phyloP scores from a whole-genome alignment of 2,113 vertebrate species.

The Orycteropus afer region DNA sequence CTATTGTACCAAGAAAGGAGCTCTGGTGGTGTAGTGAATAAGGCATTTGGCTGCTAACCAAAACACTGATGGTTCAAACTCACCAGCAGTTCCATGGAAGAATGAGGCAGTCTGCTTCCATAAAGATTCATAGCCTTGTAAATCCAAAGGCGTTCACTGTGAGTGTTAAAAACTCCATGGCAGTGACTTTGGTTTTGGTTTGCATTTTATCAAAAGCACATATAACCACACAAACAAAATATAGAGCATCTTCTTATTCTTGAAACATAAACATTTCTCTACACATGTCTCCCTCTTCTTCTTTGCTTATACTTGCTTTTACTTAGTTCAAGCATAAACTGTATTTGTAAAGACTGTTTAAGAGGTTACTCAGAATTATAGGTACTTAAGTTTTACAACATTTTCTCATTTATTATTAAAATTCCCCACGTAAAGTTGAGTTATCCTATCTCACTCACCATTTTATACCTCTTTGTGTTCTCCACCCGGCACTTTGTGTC shows the following conservation, averaged over 20 bases:
- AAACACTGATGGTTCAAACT: no score
- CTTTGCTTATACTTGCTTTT: neutral
- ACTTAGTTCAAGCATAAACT: neutral
- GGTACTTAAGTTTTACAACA: neutral
- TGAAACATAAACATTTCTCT: neutral
- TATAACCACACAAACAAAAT: neutral
- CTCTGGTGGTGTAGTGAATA: no score
- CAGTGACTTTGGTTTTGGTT: no score
- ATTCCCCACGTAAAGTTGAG: neutral
- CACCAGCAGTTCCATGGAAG: no score
- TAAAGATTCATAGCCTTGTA: no score
- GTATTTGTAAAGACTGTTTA: neutral
- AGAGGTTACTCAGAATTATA: neutral
- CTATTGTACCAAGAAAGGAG: no score
- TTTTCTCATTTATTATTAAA: neutral
- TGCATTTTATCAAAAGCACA: slow-evolving; percentile 17
- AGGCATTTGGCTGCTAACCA: no score
- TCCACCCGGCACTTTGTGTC: neutral
- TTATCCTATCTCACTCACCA: neutral
- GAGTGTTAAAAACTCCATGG: no score
- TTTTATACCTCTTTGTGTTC: neutral
- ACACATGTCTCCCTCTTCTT: neutral
- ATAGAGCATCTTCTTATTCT: slow-evolving; percentile 18
- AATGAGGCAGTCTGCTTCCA: no score
- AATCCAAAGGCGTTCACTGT: no score